These are phyloP conservation scores for Eurois occulta DNA, from an alignment of 2,888 invertebrate genomes.

Conservation along the genomic window DNA sequence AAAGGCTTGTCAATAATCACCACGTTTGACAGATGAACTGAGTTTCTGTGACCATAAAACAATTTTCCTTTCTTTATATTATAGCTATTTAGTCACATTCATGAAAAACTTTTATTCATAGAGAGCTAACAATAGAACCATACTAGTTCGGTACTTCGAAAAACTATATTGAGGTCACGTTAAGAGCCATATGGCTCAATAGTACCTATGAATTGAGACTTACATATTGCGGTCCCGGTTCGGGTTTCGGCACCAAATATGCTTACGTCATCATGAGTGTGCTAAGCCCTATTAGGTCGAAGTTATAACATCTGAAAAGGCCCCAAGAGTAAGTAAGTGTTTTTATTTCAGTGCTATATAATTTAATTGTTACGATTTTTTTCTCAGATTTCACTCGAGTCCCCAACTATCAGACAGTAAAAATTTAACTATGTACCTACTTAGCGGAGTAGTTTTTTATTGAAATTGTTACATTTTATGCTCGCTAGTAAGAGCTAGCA, in stretches of 20 bases:
- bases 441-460: constrained; percentile 65
- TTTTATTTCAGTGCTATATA: constrained; percentile 29
- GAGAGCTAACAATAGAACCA: neutral
- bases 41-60: neutral
- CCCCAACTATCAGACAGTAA: constrained; percentile 49
- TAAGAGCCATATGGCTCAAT: constrained; percentile 19
- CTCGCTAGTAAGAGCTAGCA: constrained; percentile 53
- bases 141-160: neutral
- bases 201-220: constrained; percentile 22
- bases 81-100: neutral
- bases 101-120: neutral
- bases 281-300: neutral
- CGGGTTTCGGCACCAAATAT: constrained; percentile 17
- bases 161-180: constrained; percentile 24
- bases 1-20: neutral
- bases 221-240: constrained; percentile 10
- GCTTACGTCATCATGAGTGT: constrained; percentile 32
- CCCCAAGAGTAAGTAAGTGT: constrained; percentile 1
- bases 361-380: constrained; percentile 38
- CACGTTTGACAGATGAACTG: neutral
- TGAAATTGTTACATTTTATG: constrained; percentile 62
- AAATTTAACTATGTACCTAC: constrained; percentile 60
- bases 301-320: constrained; percentile 21
- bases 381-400: constrained; percentile 41
- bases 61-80: neutral